Evolutionary conservation across 2,888 invertebrate genomes (phyloP).

Genomic region (Epinotia brunnichana): DNA sequence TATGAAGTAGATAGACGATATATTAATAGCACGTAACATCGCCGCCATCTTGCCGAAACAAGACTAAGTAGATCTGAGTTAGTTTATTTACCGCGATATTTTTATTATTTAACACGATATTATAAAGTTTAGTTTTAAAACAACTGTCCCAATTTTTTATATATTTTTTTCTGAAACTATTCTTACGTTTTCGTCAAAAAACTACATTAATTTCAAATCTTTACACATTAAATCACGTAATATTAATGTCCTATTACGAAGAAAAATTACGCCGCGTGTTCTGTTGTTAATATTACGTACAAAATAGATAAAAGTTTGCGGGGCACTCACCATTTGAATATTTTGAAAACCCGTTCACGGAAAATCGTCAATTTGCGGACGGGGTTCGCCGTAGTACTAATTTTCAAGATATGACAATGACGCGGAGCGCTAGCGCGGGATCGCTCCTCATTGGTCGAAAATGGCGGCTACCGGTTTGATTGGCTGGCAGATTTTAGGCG

Average conservation of each 20-base stretch:
- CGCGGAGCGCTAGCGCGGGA: conserved; percentile 82
- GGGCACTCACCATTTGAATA: conserved; percentile 66
- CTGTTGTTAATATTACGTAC: conserved; percentile 32
- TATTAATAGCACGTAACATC: conserved; percentile 76
- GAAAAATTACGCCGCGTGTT: conserved; percentile 18
- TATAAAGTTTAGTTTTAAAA: neutral
- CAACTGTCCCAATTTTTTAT: neutral
- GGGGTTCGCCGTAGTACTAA: conserved; percentile 82
- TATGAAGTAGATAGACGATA: conserved; percentile 66
- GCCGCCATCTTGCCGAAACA: conserved; percentile 81
- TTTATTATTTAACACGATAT: conserved; percentile 24
- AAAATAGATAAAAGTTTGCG: conserved; percentile 49
- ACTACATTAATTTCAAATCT: conserved; percentile 10
- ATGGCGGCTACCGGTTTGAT: conserved; percentile 77
- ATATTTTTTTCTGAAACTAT: conserved; percentile 1
- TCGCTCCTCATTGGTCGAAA: conserved; percentile 76
- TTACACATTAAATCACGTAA: conserved; percentile 31
- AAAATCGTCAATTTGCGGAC: conserved; percentile 79
- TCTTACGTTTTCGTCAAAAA: neutral
- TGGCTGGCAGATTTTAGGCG: conserved; percentile 76
- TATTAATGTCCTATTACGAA: conserved; percentile 15
- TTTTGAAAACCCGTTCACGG: conserved; percentile 70
- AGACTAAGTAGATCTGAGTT: conserved; percentile 65
- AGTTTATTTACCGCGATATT: conserved; percentile 37
- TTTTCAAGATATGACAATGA: conserved; percentile 83